A percentile compares a stretch with the other conserved stretches of the same genome.
These are phyloP conservation scores for Bagarius yarrelli DNA, from an alignment of 2,113 vertebrate species.

Conservation along the genomic window DNA sequence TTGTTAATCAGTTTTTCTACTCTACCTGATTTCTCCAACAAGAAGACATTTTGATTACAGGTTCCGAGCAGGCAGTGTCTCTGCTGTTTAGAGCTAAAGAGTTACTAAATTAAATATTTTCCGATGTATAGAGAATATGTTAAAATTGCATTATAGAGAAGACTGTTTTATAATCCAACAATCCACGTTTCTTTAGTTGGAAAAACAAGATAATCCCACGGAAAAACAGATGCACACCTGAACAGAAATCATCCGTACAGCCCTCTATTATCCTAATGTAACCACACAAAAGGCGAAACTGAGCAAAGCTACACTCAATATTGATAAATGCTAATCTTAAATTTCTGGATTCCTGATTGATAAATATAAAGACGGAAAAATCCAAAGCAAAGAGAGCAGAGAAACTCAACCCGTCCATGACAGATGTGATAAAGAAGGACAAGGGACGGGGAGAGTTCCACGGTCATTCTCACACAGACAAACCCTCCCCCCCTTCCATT, in stretches of 20 bases:
- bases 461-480: constrained; percentile 25
- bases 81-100: constrained; percentile 15
- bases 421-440: constrained; percentile 10
- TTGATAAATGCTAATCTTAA: not conserved
- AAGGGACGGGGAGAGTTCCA: constrained; percentile 1
- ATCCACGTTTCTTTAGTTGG: constrained; percentile 1
- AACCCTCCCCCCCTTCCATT: constrained; percentile 32
- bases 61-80: constrained; percentile 32
- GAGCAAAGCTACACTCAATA: not conserved
- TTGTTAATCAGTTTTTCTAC: constrained; percentile 9
- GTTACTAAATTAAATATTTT: constrained; percentile 6
- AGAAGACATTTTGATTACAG: constrained; percentile 49
- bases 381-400: constrained; percentile 12
- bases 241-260: not conserved
- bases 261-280: not conserved
- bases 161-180: constrained; percentile 13
- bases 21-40: constrained; percentile 58
- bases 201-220: constrained; percentile 12
- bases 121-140: not conserved
- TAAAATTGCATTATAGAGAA: constrained; percentile 27
- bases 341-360: not conserved
- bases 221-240: not conserved
- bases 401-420: not conserved
- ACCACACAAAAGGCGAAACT: not conserved
- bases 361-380: not conserved